These are phyloP conservation scores for Myiothlypis coronata DNA, from an alignment of 2,797 vertebrate genomes.

Conservation along the genomic window DNA sequence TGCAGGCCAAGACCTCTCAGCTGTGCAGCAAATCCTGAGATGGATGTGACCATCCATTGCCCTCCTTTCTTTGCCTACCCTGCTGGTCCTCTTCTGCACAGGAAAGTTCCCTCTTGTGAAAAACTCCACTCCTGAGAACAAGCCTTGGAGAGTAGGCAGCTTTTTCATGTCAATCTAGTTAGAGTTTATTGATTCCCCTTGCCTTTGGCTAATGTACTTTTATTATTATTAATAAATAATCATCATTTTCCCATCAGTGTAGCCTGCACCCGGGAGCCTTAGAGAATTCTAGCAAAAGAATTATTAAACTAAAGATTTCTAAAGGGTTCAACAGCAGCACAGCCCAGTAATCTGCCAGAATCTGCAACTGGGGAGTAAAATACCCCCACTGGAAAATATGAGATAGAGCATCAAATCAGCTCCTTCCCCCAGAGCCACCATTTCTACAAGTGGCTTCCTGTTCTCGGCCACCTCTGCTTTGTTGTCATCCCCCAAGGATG, in stretches of 20 bases:
- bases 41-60: background rate
- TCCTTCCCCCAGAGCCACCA: background rate
- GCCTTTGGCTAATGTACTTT: conserved; percentile 48
- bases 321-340: background rate
- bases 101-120: background rate
- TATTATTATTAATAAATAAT: conserved; percentile 63
- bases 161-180: conserved; percentile 22
- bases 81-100: background rate
- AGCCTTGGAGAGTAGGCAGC: background rate
- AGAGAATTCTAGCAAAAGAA: background rate
- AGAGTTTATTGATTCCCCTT: conserved; percentile 52
- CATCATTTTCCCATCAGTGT: conserved; percentile 13
- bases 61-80: background rate
- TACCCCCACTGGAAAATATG: background rate
- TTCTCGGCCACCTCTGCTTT: background rate
- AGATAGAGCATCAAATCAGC: background rate
- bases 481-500: background rate
- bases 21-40: background rate
- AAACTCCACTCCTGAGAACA: background rate
- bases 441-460: background rate
- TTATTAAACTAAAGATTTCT: conserved; percentile 40
- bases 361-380: background rate
- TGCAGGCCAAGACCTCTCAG: background rate
- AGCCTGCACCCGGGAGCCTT: background rate
- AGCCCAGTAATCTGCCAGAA: background rate